A percentile compares a stretch with the other conserved stretches of the same genome.
Conservation (phyloP, 2,888 invertebrate species). For the Eretmocerus hayati region DNA sequence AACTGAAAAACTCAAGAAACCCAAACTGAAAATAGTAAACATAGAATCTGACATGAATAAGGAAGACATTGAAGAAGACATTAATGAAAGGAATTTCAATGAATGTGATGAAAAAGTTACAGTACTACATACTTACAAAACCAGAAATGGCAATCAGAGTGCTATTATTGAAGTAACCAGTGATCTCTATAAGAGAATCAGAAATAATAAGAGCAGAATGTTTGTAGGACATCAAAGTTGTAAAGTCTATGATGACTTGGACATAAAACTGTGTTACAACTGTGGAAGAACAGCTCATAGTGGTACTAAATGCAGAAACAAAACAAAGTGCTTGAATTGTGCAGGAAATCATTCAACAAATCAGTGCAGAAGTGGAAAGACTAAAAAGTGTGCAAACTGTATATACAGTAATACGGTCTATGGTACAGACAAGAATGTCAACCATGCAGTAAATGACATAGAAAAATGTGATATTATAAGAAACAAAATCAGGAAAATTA, state of each 20-base stretch:
- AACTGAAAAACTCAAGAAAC: no score
- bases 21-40: no score
- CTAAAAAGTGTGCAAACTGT: background rate
- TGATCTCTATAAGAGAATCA: no score
- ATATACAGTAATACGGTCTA: background rate
- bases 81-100: no score
- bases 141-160: no score
- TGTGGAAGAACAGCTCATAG: background rate
- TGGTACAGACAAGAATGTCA: background rate
- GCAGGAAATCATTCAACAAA: background rate
- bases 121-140: no score
- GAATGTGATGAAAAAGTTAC: no score
- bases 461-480: background rate
- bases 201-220: background rate
- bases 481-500: background rate
- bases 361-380: background rate
- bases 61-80: no score
- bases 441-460: background rate
- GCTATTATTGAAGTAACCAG: no score
- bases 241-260: background rate
- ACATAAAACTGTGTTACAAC: background rate
- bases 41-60: no score
- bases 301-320: background rate
- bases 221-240: conserved; percentile 1
- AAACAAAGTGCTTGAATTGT: background rate